Conservation (phyloP, 2,888 invertebrate genomes). For the Phoronis australis region DNA sequence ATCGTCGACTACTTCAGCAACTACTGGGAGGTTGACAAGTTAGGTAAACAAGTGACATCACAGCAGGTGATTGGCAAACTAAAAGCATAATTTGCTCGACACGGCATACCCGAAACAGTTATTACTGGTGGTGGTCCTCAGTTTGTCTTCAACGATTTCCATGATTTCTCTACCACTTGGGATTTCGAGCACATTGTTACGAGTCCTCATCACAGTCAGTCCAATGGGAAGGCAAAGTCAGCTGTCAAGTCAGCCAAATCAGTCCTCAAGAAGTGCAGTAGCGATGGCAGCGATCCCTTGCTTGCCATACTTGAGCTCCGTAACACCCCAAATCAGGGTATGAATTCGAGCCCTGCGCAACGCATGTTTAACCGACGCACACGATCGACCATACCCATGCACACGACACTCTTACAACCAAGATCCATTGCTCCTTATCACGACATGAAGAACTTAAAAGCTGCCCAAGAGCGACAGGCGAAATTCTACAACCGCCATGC, state of each 20-base stretch:
- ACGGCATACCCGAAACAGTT: neutral
- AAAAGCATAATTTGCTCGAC: neutral
- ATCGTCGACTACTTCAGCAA: neutral
- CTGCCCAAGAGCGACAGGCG: neutral
- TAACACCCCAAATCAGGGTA: constrained; percentile 7
- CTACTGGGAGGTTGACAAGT: neutral
- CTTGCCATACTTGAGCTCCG: constrained; percentile 6
- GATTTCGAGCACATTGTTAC: neutral
- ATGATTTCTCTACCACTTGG: too few relatives aligned
- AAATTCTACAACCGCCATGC: neutral
- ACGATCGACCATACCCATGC: constrained; percentile 3
- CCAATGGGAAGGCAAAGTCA: neutral
- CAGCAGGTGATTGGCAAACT: neutral
- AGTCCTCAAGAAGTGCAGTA: too few relatives aligned
- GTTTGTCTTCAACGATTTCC: too few relatives aligned
- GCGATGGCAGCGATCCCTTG: too few relatives aligned
- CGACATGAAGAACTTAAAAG: too few relatives aligned
- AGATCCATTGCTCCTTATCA: neutral
- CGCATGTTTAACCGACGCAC: constrained; percentile 5
- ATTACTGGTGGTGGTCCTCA: too few relatives aligned
- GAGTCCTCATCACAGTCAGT: neutral
- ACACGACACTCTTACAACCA: neutral
- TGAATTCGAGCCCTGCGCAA: constrained; percentile 1
- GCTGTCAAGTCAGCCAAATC: too few relatives aligned
- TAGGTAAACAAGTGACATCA: neutral